These are phyloP conservation scores for Pseudoatta argentina DNA, from an alignment of 1,140 invertebrate species.

Conservation along the genomic window DNA sequence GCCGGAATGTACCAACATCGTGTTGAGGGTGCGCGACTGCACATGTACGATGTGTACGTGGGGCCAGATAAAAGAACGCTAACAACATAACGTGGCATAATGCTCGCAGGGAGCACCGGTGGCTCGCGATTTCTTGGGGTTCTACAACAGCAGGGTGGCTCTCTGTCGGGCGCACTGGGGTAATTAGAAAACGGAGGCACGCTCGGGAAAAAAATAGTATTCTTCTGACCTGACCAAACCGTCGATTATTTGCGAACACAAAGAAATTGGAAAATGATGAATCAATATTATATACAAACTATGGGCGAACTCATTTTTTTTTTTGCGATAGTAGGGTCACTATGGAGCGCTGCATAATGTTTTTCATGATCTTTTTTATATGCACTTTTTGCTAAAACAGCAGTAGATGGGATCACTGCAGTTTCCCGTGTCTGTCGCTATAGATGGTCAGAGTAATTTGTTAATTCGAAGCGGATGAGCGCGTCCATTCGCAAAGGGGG, in stretches of 20 bases:
- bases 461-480: constrained; percentile 77
- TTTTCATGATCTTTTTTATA: constrained; percentile 38
- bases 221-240: constrained; percentile 4
- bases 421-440: constrained; percentile 69
- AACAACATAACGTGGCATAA: constrained; percentile 75
- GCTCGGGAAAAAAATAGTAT: neutral
- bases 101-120: constrained; percentile 51
- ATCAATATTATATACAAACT: constrained; percentile 18
- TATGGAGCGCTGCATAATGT: constrained; percentile 16
- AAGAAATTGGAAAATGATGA: constrained; percentile 39
- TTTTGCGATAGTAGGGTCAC: constrained; percentile 29
- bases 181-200: constrained; percentile 68
- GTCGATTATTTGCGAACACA: neutral
- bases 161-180: constrained; percentile 30
- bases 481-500: constrained; percentile 74
- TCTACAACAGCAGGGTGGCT: constrained; percentile 67
- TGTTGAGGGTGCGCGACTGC: constrained; percentile 60
- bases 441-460: constrained; percentile 73
- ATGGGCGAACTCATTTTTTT: constrained; percentile 53
- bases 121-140: constrained; percentile 71
- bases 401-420: constrained; percentile 35
- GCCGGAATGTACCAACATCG: constrained; percentile 24
- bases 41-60: constrained; percentile 43
- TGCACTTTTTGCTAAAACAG: constrained; percentile 54
- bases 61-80: constrained; percentile 64